A percentile compares a stretch with the other conserved stretches of the same genome.
phyloP scores from a whole-genome alignment of 2,113 vertebrate species.

The Eptatretus burgeri region DNA sequence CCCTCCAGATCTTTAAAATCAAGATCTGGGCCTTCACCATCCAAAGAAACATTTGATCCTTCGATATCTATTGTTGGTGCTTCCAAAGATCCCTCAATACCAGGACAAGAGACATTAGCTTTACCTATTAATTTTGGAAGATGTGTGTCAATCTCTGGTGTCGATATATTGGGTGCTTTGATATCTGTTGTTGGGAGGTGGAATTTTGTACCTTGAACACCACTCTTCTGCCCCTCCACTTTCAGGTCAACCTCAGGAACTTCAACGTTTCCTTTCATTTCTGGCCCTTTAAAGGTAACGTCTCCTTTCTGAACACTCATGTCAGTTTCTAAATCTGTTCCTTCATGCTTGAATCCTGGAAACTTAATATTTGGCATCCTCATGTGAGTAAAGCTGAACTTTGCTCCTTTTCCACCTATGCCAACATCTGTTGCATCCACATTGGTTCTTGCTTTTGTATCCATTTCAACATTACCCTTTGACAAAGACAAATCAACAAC shows the following conservation, averaged over 20 bases:
- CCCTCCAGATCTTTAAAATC: constrained; percentile 13
- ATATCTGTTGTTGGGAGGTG: neutral
- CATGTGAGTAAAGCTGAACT: fast-evolving
- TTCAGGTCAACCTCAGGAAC: constrained; percentile 4
- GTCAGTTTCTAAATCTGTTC: constrained; percentile 3
- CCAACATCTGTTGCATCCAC: constrained; percentile 8
- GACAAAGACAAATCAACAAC: too few species aligned
- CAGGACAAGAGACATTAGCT: neutral
- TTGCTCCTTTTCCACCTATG: neutral
- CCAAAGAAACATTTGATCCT: constrained; percentile 12
- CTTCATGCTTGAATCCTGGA: constrained; percentile 6
- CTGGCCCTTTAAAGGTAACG: too few species aligned
- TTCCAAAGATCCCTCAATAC: constrained; percentile 11
- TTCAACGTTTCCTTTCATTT: neutral
- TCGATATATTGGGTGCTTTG: neutral
- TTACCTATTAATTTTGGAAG: constrained; percentile 14
- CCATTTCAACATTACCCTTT: too few species aligned
- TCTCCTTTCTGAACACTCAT: neutral
- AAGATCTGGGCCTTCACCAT: constrained; percentile 10
- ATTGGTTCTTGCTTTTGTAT: constrained; percentile 16
- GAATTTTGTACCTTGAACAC: neutral
- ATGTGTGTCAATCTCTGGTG: neutral
- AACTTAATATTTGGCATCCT: constrained; percentile 10
- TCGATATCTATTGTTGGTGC: constrained; percentile 13
- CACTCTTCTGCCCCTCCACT: fast-evolving